Base-by-base conservation (phyloP, 2,797 vertebrate species). In the Diceros bicornis region DNA sequence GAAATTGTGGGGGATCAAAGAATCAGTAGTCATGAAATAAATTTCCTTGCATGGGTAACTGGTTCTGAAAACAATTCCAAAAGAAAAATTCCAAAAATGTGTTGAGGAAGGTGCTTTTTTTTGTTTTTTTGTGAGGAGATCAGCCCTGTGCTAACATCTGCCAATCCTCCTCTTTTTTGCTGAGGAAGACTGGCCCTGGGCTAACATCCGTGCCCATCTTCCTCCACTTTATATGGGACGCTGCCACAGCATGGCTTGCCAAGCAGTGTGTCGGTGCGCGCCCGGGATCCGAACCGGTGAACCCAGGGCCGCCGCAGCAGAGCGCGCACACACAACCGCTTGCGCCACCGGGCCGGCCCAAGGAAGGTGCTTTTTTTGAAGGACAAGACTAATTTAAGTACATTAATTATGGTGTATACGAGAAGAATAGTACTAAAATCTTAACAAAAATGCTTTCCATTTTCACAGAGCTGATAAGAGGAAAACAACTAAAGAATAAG, bases 51-150 rank as follows among this genome's bases (percentile, higher is more conserved):
- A 55, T 59, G 23, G 34, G 20, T 84, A 94, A 88, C 32, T 95
- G 13, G 55, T 66, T 86, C 69, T 97, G 93, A 69, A 91, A 95
- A 92, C 6, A 82, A 92, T 74, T 82, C n/a, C 18, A 52, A 90
- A 82, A 72, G 71, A 85, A 91, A 74, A 72, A 44, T n/a, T 77
- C 52, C 13, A 94, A 89, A 93, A 81, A 55, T 69, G 41, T 69
- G 64, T 71, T 90, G 7, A 88, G 29, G 37, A 93, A 66, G 12
- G 47, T 61, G 41, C 23, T 84, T 82, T 50, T 59, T n/a, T 93
- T 62, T 72, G 1, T 37, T 41, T 41, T 41, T 41, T 41, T 41
- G 41, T 41, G 41, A 41, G 41, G 41, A 41, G 41, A 41, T 41
- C 41, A 41, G 41, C 41, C 41, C 41, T 41, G 41, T 4, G 41